A percentile compares a stretch with the other conserved stretches of the same genome.
phyloP scores from a whole-genome alignment of 2,797 vertebrate genomes.

The Petrocephalus sullivani region DNA sequence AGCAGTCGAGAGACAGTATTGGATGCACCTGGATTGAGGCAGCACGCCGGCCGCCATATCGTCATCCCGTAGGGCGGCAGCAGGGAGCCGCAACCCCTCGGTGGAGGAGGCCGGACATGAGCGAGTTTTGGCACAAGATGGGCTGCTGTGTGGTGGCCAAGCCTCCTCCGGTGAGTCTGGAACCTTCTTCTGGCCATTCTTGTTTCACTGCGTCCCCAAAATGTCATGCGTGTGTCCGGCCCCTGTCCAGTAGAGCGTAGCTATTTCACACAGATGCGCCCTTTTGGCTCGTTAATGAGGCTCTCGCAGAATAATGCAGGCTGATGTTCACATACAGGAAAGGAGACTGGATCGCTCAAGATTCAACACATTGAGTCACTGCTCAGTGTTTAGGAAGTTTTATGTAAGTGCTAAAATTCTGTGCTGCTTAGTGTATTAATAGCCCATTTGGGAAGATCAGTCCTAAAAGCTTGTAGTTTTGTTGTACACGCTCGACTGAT shows the following conservation, averaged over 20 bases:
- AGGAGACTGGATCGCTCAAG: not conserved
- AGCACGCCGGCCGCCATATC: not conserved
- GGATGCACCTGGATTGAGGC: constrained; percentile 12
- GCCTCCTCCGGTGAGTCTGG: constrained; percentile 75
- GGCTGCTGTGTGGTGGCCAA: constrained; percentile 89
- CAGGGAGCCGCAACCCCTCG: constrained; percentile 42
- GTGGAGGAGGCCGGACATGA: constrained; percentile 61
- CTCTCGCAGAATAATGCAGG: not conserved
- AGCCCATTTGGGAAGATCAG: not conserved
- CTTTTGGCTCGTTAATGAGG: not conserved
- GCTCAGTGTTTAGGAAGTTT: not conserved
- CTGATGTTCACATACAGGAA: not conserved
- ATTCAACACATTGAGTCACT: not conserved
- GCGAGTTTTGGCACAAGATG: constrained; percentile 92
- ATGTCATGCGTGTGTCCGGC: not conserved
- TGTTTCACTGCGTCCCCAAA: not conserved
- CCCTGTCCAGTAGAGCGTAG: not conserved
- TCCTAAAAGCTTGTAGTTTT: not conserved
- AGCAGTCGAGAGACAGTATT: not conserved
- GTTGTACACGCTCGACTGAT: not conserved
- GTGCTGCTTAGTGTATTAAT: not conserved
- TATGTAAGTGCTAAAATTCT: not conserved
- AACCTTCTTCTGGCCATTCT: not conserved
- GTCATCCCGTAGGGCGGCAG: constrained; percentile 54
- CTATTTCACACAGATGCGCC: not conserved